Conservation (phyloP, 2,113 vertebrate genomes). For the Todiramphus chloris region DNA sequence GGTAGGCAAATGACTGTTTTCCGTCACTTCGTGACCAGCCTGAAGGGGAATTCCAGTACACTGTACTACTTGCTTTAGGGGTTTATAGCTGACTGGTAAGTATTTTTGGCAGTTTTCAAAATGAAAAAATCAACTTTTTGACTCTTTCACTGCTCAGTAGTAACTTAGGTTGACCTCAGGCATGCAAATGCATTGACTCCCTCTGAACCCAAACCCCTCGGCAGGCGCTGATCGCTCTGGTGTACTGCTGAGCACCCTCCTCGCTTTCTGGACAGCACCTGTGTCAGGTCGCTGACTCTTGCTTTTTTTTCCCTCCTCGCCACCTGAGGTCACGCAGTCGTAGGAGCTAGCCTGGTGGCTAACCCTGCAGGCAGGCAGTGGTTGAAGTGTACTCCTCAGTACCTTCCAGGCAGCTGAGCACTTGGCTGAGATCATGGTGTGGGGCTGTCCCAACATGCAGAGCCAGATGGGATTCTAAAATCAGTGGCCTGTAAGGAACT, state of each 20-base stretch:
- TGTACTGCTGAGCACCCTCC: neutral
- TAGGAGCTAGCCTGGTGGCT: neutral
- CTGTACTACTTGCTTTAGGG: neutral
- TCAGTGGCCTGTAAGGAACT: neutral
- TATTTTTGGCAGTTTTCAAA: conserved; percentile 8
- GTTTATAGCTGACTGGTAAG: neutral
- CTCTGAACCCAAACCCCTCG: accelerated
- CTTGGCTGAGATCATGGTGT: neutral
- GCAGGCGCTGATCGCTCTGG: neutral
- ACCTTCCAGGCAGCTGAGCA: neutral
- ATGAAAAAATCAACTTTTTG: neutral
- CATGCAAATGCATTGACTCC: neutral
- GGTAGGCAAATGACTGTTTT: conserved; percentile 35
- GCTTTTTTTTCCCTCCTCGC: neutral
- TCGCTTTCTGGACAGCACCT: neutral
- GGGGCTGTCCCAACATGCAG: accelerated
- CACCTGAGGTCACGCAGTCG: accelerated
- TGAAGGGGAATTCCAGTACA: conserved; percentile 3
- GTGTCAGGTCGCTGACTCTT: accelerated
- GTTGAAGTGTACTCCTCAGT: neutral
- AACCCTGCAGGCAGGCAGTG: neutral
- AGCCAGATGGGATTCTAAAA: neutral
- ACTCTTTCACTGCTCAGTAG: neutral
- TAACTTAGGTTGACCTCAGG: neutral
- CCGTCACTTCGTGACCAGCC: neutral